A percentile compares a stretch with the other conserved stretches of the same genome.
These are phyloP conservation scores for Hermaeophaga mercurialis DNA, from an alignment of 2,888 invertebrate species.

Conservation along the genomic window DNA sequence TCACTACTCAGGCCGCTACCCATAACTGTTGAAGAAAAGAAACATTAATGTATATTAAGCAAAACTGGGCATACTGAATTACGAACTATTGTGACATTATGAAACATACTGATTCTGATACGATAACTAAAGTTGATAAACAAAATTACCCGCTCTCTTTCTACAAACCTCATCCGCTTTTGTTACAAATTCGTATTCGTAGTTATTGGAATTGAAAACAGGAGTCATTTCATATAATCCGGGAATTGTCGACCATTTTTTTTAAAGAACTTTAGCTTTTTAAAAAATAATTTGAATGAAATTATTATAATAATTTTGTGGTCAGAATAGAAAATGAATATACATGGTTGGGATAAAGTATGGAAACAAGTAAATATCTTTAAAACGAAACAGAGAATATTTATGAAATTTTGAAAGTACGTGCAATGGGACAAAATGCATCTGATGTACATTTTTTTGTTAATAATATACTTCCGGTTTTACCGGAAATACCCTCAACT, in stretches of 20 bases:
- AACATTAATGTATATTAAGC: not conserved
- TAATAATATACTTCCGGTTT: no score
- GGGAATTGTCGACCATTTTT: not conserved
- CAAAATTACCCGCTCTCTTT: slow-evolving; percentile 10
- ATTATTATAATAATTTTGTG: no score
- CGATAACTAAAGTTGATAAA: slow-evolving; percentile 10
- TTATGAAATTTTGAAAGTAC: not conserved
- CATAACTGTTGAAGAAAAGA: slow-evolving; percentile 23
- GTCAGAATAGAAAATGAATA: no score
- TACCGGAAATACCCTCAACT: no score
- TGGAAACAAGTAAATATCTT: no score
- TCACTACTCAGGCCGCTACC: slow-evolving; percentile 34
- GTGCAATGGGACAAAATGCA: no score
- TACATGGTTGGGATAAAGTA: no score
- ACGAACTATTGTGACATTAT: not conserved
- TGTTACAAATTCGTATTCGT: not conserved
- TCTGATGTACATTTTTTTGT: no score
- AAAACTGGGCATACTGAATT: not conserved
- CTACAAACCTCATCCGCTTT: slow-evolving; percentile 3
- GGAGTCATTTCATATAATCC: slow-evolving; percentile 6
- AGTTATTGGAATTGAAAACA: not conserved
- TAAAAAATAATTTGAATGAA: not conserved
- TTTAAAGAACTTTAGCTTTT: not conserved
- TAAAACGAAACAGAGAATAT: not conserved
- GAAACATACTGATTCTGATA: not conserved